phyloP scores from a whole-genome alignment of 2,113 vertebrate species.

The Leptodactylus fuscus region DNA sequence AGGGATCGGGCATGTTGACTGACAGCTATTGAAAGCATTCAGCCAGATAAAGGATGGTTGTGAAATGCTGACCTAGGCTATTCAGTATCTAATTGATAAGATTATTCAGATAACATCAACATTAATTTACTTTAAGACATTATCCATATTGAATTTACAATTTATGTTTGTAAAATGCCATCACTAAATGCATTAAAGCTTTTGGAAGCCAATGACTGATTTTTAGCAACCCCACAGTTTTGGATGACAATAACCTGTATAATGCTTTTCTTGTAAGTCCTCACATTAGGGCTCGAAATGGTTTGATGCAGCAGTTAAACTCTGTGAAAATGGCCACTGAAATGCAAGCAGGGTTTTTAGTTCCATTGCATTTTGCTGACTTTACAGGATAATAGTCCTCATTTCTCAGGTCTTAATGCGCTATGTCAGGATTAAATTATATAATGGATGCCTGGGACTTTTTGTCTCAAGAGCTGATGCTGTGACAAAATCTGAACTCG shows the following conservation, averaged over 20 bases:
- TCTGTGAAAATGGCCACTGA: slow-evolving; percentile 65
- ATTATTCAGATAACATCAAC: slow-evolving; percentile 17
- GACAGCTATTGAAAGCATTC: too few species aligned
- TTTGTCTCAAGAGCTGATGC: slow-evolving; percentile 76
- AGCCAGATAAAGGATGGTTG: too few species aligned
- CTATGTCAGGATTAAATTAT: slow-evolving; percentile 78
- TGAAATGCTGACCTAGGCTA: not conserved
- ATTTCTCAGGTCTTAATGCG: slow-evolving; percentile 76
- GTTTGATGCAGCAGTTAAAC: slow-evolving; percentile 59
- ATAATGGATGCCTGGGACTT: slow-evolving; percentile 74
- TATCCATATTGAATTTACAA: not conserved
- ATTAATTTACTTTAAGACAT: not conserved
- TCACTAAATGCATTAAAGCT: slow-evolving; percentile 11
- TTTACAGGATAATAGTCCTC: slow-evolving; percentile 73
- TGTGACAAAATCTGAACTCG: slow-evolving; percentile 72
- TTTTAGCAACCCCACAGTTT: slow-evolving; percentile 18
- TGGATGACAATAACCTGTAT: slow-evolving; percentile 25
- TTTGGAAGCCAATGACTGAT: not conserved
- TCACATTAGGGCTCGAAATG: slow-evolving; percentile 41
- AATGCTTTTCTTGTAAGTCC: slow-evolving; percentile 38
- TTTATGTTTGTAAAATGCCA: slow-evolving; percentile 12
- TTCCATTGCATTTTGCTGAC: slow-evolving; percentile 76
- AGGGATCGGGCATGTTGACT: too few species aligned
- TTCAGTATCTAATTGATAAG: not conserved
- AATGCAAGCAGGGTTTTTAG: slow-evolving; percentile 66